Percentiles rank a stretch among this genome's conserved stretches.
Conservation (phyloP, 2,888 invertebrate genomes). For the Drosophila kokeensis region DNA sequence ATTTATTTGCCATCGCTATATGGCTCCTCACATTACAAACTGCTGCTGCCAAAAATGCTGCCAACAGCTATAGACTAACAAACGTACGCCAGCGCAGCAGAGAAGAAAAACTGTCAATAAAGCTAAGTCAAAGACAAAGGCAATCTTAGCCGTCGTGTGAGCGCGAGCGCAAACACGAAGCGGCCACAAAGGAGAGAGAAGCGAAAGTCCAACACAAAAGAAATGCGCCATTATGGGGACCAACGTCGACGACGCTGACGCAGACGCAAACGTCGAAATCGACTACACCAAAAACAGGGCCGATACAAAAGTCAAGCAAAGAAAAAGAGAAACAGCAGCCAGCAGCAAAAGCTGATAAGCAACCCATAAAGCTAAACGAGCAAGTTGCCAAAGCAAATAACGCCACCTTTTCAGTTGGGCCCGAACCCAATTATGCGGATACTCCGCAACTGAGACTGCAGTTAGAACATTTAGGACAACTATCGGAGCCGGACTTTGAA, state of each 20-base stretch:
- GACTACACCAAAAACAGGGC: conserved; percentile 4
- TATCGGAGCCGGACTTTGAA: conserved; percentile 83
- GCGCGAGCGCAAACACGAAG: conserved; percentile 56
- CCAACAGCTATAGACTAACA: background rate
- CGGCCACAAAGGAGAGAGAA: conserved; percentile 49
- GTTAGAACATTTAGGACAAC: conserved; percentile 76
- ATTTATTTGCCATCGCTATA: no score
- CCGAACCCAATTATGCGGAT: conserved; percentile 15
- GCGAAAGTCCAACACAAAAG: conserved; percentile 42
- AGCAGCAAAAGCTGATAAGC: background rate
- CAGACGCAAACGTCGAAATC: background rate
- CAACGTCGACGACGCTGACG: conserved; percentile 7
- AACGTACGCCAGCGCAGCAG: conserved; percentile 22
- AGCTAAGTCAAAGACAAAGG: conserved; percentile 9
- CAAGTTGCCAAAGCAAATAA: background rate
- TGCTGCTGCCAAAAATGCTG: conserved; percentile 10
- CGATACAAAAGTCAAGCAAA: background rate
- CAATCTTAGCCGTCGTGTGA: conserved; percentile 42
- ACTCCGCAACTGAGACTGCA: conserved; percentile 55
- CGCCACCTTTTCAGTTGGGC: background rate
- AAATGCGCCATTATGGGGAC: background rate
- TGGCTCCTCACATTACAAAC: no score
- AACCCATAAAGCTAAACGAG: background rate
- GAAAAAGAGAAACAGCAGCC: conserved; percentile 4
- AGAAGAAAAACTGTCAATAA: conserved; percentile 27